phyloP scores from a whole-genome alignment of 2,888 invertebrate species.

The Sabatieria punctata region DNA sequence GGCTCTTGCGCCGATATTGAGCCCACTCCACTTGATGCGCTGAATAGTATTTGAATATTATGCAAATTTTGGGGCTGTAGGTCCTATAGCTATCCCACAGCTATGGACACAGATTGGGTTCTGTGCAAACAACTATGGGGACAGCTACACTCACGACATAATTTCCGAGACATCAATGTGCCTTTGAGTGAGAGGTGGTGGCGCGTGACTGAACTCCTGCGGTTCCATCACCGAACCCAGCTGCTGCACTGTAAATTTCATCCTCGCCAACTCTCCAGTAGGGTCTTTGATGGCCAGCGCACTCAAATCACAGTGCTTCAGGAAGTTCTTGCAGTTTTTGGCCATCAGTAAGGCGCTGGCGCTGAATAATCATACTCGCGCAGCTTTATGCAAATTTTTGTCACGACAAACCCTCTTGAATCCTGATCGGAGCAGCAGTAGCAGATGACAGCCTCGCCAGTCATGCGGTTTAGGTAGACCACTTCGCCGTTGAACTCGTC shows the following conservation, averaged over 20 bases:
- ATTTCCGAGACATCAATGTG: too few relatives aligned
- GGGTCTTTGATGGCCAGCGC: not conserved
- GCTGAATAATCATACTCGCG: not conserved
- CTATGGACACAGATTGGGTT: too few relatives aligned
- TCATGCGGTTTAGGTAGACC: not conserved
- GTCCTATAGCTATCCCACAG: too few relatives aligned
- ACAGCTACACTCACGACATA: too few relatives aligned
- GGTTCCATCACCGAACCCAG: too few relatives aligned
- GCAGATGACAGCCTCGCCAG: not conserved
- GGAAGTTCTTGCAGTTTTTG: not conserved
- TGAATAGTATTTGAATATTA: too few relatives aligned
- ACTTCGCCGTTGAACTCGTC: not conserved
- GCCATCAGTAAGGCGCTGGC: not conserved
- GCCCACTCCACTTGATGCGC: not conserved
- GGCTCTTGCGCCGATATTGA: not conserved
- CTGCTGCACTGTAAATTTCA: not conserved
- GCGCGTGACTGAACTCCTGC: too few relatives aligned
- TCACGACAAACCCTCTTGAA: not conserved
- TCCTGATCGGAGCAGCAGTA: not conserved
- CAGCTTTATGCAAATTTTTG: not conserved
- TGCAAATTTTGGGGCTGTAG: too few relatives aligned
- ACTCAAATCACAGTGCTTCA: not conserved
- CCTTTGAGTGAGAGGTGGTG: too few relatives aligned
- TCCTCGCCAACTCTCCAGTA: not conserved
- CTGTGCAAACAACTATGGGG: too few relatives aligned